Conservation (phyloP, 2,797 vertebrate species). For the Danionella dracula region DNA sequence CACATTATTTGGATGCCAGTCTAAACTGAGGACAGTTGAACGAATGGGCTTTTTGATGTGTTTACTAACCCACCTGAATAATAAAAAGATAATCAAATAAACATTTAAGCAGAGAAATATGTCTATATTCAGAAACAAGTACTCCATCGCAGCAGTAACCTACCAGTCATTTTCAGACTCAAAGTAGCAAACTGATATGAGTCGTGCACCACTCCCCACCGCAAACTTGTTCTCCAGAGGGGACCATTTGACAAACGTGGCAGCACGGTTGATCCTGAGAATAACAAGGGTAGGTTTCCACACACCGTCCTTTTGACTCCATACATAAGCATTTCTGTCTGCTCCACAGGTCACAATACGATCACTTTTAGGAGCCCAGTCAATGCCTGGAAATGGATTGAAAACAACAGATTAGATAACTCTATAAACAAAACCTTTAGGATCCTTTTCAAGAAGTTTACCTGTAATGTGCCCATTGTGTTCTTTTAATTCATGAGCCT, state of each 20-base stretch:
- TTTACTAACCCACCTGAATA: slow-evolving; percentile 97
- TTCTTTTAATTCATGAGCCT: slow-evolving; percentile 94
- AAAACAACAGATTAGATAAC: neutral
- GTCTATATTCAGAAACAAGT: neutral
- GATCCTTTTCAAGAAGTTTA: slow-evolving; percentile 46
- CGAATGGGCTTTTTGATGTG: slow-evolving; percentile 98
- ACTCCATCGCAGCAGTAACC: slow-evolving; percentile 41
- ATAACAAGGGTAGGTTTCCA: slow-evolving; percentile 98
- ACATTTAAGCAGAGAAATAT: too few species aligned
- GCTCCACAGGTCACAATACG: slow-evolving; percentile 98
- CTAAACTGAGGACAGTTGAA: slow-evolving; percentile 95
- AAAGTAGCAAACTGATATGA: slow-evolving; percentile 98
- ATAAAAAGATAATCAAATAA: neutral
- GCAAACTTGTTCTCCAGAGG: slow-evolving; percentile 97
- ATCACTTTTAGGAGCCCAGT: slow-evolving; percentile 98
- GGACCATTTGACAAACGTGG: slow-evolving; percentile 97
- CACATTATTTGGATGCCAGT: slow-evolving; percentile 98
- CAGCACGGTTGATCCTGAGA: slow-evolving; percentile 93
- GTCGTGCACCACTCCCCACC: slow-evolving; percentile 91
- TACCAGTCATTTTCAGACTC: slow-evolving; percentile 98
- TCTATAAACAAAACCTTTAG: neutral
- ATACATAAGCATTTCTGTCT: slow-evolving; percentile 95
- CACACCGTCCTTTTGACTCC: slow-evolving; percentile 94
- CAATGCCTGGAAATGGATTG: slow-evolving; percentile 81
- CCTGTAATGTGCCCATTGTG: slow-evolving; percentile 99